phyloP scores from a whole-genome alignment of 2,797 vertebrate genomes.

The Tangara arthus region DNA sequence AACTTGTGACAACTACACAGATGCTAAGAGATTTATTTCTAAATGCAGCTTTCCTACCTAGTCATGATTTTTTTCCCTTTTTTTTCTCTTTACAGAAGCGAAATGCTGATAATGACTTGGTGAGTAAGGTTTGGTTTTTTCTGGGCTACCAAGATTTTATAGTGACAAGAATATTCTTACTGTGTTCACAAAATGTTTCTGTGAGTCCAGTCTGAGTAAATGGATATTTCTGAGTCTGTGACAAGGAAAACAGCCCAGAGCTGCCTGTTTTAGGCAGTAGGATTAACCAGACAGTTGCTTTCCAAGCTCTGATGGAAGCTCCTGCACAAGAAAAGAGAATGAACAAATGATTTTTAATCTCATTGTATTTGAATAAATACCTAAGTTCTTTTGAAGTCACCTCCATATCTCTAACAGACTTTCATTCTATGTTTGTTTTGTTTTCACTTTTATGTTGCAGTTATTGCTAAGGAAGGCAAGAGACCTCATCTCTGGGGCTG shows the following conservation, averaged over 20 bases:
- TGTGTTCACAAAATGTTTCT: background rate
- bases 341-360: background rate
- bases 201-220: background rate
- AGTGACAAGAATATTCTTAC: background rate
- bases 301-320: background rate
- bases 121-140: constrained; percentile 53
- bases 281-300: background rate
- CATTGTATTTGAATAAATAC: background rate
- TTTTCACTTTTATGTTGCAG: background rate
- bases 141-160: background rate
- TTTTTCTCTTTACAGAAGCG: constrained; percentile 71
- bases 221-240: background rate
- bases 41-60: background rate
- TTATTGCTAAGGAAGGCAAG: background rate
- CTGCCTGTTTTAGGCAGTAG: background rate
- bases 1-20: background rate
- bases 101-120: constrained; percentile 56
- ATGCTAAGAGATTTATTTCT: background rate
- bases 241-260: background rate
- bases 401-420: background rate
- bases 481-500: background rate
- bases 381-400: background rate
- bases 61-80: background rate
- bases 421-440: background rate
- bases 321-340: background rate